Base-by-base conservation (phyloP, 2,797 vertebrate genomes). In the Pangasius macronema region DNA sequence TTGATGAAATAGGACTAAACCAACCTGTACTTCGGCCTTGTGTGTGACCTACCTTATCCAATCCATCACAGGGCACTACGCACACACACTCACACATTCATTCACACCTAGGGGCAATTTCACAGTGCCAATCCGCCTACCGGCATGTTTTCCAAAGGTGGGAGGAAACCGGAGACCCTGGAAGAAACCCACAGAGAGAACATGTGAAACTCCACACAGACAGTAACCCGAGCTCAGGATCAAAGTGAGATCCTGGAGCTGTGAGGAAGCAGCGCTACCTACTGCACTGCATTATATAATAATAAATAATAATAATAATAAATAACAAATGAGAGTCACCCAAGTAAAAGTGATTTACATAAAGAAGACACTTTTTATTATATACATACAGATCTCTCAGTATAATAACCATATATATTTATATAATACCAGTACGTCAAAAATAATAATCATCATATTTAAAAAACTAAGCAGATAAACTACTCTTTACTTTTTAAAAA, bases 391-490 rank as follows among this genome's bases (percentile, higher is more conserved):
- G 80, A 94, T 94, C 90, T 95, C 91, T 95, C 93, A 91, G 91
- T 94, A 95, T 93, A 95, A 92, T 93, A 91, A 93, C 91, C 89
- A 79, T 79, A 86, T 83, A 85, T 73, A 86, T 87, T 81, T 85
- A 76, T 88, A 89, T 92, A 92, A 93, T 94, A 94, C 91, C 91
- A 93, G 89, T 90, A 95, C 93, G 91, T 95, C 94, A 95, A 96
- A 95, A 95, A 96, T 95, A 95, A 95, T 94, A 93, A 91, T 90
- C 93, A 91, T 92, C 92, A 93, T 93, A 92, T 91, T 92, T 95
- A 95, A 93, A 95, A 95, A 96, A 95, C 94, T 95, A 95, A 93
- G 93, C 93, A 93, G 93, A 94, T 94, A 92, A 93, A 93, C 93
- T 95, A 94, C 92, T 95, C 92, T 94, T 91, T 90, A 94, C 90